These are phyloP conservation scores for Phrynocephalus versicolor DNA, from an alignment of 2,113 vertebrate genomes.

Conservation along the genomic window DNA sequence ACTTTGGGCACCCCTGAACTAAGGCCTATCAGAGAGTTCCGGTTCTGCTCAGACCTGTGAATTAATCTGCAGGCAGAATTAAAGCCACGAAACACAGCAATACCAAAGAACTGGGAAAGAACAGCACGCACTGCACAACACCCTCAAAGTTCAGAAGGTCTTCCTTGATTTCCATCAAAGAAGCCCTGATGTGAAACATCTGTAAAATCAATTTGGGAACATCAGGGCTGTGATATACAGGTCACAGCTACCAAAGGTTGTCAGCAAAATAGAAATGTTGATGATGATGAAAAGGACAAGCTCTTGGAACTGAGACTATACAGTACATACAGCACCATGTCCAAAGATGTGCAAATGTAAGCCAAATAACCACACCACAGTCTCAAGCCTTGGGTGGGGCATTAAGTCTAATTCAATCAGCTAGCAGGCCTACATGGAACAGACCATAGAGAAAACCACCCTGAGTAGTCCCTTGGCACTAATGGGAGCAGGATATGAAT, in stretches of 20 bases:
- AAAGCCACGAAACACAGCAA: neutral
- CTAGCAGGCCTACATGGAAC: neutral
- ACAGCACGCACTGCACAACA: rapidly evolving
- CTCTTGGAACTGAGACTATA: neutral
- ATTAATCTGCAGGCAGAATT: neutral
- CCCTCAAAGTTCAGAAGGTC: rapidly evolving
- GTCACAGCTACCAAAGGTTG: neutral
- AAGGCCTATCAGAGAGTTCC: neutral
- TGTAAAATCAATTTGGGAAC: neutral
- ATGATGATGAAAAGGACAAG: neutral
- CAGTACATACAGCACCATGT: neutral
- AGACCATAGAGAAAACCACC: neutral
- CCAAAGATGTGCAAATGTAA: neutral
- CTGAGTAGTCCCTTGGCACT: too few relatives aligned
- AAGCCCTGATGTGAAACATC: neutral
- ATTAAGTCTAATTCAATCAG: neutral
- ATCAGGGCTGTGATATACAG: neutral
- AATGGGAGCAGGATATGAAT: too few relatives aligned
- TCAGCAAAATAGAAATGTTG: neutral
- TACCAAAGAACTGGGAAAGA: neutral
- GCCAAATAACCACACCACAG: neutral
- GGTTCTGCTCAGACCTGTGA: neutral
- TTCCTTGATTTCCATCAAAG: neutral
- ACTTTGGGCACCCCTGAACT: too few relatives aligned
- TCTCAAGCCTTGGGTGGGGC: neutral